Percentiles rank a stretch among this genome's conserved stretches.
phyloP scores from a whole-genome alignment of 2,888 invertebrate species.

The Thysanoteuthis rhombus region DNA sequence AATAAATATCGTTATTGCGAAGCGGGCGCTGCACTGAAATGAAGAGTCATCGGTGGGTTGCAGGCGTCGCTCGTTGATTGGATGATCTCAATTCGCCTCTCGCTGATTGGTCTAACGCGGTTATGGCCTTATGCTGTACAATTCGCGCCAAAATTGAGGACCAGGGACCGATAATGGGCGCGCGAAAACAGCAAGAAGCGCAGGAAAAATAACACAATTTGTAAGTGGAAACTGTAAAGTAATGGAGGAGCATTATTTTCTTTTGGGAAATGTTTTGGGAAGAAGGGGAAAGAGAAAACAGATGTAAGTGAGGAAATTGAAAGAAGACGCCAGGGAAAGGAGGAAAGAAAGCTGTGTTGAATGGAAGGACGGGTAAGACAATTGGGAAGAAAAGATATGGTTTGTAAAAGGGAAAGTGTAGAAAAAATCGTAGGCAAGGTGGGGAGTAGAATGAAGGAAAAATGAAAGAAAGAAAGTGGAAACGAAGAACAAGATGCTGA shows the following conservation, averaged over 20 bases:
- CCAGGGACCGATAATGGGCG: background rate
- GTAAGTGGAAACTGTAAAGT: background rate
- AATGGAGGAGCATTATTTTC: background rate
- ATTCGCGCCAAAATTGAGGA: background rate
- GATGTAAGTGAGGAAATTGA: background rate
- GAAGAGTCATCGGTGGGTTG: background rate
- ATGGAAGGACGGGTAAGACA: too few species aligned
- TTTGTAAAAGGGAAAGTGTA: too few species aligned
- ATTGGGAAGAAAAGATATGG: too few species aligned
- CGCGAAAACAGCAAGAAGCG: background rate
- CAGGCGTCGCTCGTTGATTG: background rate
- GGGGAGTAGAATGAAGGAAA: too few species aligned
- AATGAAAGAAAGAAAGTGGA: too few species aligned
- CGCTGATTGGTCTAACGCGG: background rate
- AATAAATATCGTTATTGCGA: background rate
- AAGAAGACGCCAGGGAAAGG: too few species aligned
- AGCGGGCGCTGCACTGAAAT: background rate
- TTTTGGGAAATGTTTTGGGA: background rate
- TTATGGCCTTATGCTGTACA: background rate
- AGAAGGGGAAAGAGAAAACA: background rate
- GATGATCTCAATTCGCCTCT: conserved; percentile 12
- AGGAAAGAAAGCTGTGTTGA: too few species aligned
- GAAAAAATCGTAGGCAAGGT: too few species aligned
- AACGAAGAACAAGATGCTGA: too few species aligned
- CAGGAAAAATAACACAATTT: background rate